Base-by-base conservation (phyloP, 1,140 invertebrate species). In the Oscheius sp. region DNA sequence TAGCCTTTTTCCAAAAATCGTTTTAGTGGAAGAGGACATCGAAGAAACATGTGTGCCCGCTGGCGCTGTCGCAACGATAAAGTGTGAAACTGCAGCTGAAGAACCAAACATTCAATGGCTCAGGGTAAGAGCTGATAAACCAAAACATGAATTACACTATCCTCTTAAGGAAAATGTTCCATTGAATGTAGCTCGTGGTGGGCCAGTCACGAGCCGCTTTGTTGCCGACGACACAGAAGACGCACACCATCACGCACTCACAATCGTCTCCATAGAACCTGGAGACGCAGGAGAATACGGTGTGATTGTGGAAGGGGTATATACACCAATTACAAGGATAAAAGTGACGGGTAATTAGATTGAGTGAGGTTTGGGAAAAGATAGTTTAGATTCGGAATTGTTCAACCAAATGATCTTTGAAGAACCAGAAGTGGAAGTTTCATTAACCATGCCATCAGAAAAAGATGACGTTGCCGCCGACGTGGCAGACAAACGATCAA, bases 11-110 rank as follows among this genome's bases (percentile, higher is more conserved):
- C n/a, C n/a, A n/a, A n/a, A n/a, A 63, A 29, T 45, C 42, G 38
- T 68, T 73, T 23, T 32, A 77, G 75, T 62, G 2, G 67, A 77
- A 49, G 67, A 67, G 23, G 35, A 75, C 23, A 31, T 79, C n/a
- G 77, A 79, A 45, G 78, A 79, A 58, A 79, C 78, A 0, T 29
- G 52, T 18, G 76, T 79, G 26, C 78, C 78, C 28, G 45, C 42
- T 13, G 75, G 78, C 20, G 80, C 79, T 26, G 71, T 74, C 49
- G 78, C 80, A 23, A 79, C 78, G 2, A 79, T 79, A 34, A 73
- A 74, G 26, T 79, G 78, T 34, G 75, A 79, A 59, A 79, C 78
- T 18, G 46, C 68, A 20, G 49, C 55, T 35, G 58, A 58, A 38
- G 74, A 74, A 45, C 10, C 28, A n/a, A 18, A 49, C 20, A 62